Conservation (phyloP, 2,888 invertebrate species). For the Aspidapion aeneum region DNA sequence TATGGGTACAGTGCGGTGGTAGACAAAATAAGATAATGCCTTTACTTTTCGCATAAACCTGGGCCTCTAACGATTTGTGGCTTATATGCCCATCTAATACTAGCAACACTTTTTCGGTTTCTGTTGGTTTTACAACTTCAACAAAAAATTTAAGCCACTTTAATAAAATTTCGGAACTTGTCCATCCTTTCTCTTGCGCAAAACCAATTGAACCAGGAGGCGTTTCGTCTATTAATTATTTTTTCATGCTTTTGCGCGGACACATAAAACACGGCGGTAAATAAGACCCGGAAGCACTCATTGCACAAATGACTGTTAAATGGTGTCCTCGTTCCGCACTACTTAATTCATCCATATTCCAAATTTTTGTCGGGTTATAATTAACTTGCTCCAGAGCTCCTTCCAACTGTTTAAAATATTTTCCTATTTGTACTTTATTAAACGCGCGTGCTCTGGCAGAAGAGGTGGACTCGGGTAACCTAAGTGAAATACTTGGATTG, state of each 20-base stretch:
- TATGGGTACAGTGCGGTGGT: constrained; percentile 39
- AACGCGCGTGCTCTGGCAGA: constrained; percentile 18
- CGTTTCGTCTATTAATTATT: not conserved
- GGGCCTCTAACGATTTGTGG: constrained; percentile 30
- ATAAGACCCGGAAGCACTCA: not conserved
- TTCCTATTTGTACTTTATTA: constrained; percentile 15
- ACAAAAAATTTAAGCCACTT: constrained; percentile 26
- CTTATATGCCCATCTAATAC: constrained; percentile 40
- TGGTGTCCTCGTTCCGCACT: no score
- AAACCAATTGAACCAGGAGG: no score
- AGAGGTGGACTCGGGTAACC: constrained; percentile 5
- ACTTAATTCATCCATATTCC: constrained; percentile 41
- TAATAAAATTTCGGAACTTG: constrained; percentile 27
- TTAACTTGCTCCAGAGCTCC: no score
- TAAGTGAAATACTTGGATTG: constrained; percentile 6
- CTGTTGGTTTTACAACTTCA: constrained; percentile 13
- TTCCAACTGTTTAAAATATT: no score
- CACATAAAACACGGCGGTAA: not conserved
- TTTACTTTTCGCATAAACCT: constrained; percentile 36
- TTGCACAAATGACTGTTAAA: no score
- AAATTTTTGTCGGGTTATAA: no score
- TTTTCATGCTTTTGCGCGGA: constrained; percentile 1
- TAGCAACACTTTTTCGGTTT: constrained; percentile 28
- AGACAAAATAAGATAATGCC: constrained; percentile 37
- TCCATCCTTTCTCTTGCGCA: no score